Evolutionary conservation across 2,797 vertebrate genomes (phyloP).

Genomic region (Phrynocephalus vlangalii): DNA sequence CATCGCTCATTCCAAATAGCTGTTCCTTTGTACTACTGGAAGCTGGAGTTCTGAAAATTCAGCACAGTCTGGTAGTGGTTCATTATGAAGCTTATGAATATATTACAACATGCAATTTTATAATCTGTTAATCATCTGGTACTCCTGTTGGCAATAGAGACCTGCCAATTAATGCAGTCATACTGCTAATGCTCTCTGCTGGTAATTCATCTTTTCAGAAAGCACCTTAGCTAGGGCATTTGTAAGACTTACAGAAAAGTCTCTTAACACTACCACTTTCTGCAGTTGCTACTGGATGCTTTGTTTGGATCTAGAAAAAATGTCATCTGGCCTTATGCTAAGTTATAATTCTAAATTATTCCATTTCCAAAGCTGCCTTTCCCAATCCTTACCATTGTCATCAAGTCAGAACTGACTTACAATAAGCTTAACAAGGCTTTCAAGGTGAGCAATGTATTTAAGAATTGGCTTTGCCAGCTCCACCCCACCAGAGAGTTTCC

Average conservation of each 20-base stretch:
- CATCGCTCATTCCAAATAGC: constrained; percentile 28
- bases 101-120: constrained; percentile 45
- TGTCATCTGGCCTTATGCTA: neutral
- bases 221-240: neutral
- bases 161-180: constrained; percentile 49
- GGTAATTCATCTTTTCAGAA: constrained; percentile 18
- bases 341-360: neutral
- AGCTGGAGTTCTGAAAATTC: constrained; percentile 43
- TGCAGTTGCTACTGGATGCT: neutral
- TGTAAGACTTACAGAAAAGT: constrained; percentile 1
- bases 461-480: too few relatives aligned
- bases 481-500: too few relatives aligned
- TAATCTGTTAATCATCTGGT: constrained; percentile 63
- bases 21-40: constrained; percentile 33
- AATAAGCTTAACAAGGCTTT: too few relatives aligned
- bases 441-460: too few relatives aligned
- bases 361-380: neutral
- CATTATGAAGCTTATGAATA: constrained; percentile 54
- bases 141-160: constrained; percentile 46
- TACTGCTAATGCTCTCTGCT: neutral
- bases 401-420: too few relatives aligned
- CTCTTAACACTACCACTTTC: neutral
- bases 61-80: constrained; percentile 14
- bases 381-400: neutral
- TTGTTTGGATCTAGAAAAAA: neutral